Evolutionary conservation across 2,888 invertebrate genomes (phyloP), one percentile per base, ranked within the genome.

Genomic region (Allacma fusca): DNA sequence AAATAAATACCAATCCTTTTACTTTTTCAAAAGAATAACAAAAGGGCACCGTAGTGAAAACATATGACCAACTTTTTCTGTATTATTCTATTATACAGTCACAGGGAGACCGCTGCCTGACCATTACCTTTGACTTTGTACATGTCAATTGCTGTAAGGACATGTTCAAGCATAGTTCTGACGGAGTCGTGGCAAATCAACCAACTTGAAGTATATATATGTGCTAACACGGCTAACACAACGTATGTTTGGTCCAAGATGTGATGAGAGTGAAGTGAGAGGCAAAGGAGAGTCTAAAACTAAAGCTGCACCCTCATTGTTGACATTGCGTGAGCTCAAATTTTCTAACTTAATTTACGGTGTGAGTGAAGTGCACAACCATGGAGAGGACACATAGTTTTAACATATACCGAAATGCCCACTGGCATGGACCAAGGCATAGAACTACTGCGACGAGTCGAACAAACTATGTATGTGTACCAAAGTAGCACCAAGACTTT

Each of bases 231-330:
- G 9, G 2, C 50, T 4, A 9, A 50, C 16, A 50, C 50, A 50
- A 64, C 64, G 23, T 64, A 26, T 24, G 21, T 28, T 1, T 65
- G 26, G 13, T 13, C 29, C 28, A 28, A 65, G 26, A n/a, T 65
- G 28, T 28, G 65, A 28, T 2, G 62, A 64, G 44, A 70, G 43
- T 29, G 43, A 59, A 57, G 28, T 21, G 71, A 43, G 50, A 71
- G 23, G 64, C 64, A 77, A 50, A 44, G n/a, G 57, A 71, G 59
- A 23, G 62, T 68, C 21, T n/a, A 43, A 57, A 59, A 21, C 43
- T 21, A 74, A 77, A 72, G 40, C 76, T 81, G 82, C 82, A 81
- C 82, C 83, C 81, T 83, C 83, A 81, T 81, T 82, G 82, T 83
- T 83, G 82, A 81, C 74, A 79, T 73, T 81, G 76, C 81, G 81